Conservation (phyloP, 1,140 invertebrate species). For the Drosophila lacteicornis region DNA sequence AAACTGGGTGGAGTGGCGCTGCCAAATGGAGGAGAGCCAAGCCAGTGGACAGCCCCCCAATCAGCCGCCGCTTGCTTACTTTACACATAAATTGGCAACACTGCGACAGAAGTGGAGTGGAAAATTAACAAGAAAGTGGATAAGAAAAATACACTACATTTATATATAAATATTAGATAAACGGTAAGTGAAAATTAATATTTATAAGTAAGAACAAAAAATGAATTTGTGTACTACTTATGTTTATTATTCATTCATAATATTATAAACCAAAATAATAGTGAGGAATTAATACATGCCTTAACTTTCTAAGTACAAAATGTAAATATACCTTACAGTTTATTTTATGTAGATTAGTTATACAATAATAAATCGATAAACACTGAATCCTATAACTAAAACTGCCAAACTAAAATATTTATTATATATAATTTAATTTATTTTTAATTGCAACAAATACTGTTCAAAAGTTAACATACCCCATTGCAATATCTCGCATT, state of each 20-base stretch:
- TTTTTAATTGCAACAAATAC: background rate
- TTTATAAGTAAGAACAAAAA: background rate
- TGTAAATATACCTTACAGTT: no score
- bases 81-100: constrained; percentile 75
- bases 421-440: background rate
- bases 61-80: constrained; percentile 21
- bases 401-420: background rate
- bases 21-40: constrained; percentile 46
- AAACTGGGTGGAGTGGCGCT: constrained; percentile 15
- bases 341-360: no score
- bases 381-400: background rate
- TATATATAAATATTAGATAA: background rate
- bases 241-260: no score
- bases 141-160: constrained; percentile 15
- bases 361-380: no score
- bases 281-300: no score
- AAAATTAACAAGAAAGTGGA: background rate
- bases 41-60: constrained; percentile 39
- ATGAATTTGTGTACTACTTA: no score
- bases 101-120: constrained; percentile 43
- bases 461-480: background rate
- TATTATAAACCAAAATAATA: no score
- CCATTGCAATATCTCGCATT: background rate
- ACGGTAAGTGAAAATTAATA: background rate
- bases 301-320: no score